A percentile compares a stretch with the other conserved stretches of the same genome.
These are phyloP conservation scores for Drepana arcuata DNA, from an alignment of 1,140 invertebrate genomes.

Conservation along the genomic window DNA sequence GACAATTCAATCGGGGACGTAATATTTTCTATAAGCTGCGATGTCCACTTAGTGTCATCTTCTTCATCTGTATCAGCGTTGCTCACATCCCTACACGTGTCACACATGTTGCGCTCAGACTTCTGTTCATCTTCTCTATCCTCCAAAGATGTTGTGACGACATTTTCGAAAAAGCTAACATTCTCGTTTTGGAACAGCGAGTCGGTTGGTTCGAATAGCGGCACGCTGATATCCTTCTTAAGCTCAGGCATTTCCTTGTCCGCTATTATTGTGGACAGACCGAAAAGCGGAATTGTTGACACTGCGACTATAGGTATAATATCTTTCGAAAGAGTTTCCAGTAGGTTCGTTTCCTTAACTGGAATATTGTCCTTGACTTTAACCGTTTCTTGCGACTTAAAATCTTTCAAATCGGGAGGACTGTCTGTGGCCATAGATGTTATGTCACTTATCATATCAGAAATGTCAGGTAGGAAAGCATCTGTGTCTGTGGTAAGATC, in stretches of 20 bases:
- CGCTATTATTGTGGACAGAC: slow-evolving; percentile 16
- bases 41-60: slow-evolving; percentile 44
- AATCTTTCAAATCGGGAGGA: too few species aligned
- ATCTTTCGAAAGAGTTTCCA: slow-evolving; percentile 10
- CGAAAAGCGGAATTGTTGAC: slow-evolving; percentile 20
- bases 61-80: slow-evolving; percentile 39
- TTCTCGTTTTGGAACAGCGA: slow-evolving; percentile 1
- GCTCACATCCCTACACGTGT: slow-evolving; percentile 50
- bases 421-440: too few species aligned
- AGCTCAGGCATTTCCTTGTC: too few species aligned
- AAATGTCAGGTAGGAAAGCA: too few species aligned
- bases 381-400: too few species aligned
- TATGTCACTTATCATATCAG: too few species aligned
- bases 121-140: slow-evolving; percentile 15
- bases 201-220: too few species aligned
- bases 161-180: slow-evolving; percentile 16
- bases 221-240: too few species aligned
- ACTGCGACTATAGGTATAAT: slow-evolving; percentile 10
- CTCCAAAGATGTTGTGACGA: slow-evolving; percentile 1
- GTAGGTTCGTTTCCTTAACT: slow-evolving; percentile 4
- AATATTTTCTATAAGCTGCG: slow-evolving; percentile 58
- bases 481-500: too few species aligned
- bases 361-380: too few species aligned
- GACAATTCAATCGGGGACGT: slow-evolving; percentile 52
- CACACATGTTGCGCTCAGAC: slow-evolving; percentile 44